phyloP scores from a whole-genome alignment of 2,797 vertebrate genomes.

The Tolypeutes matacus region DNA sequence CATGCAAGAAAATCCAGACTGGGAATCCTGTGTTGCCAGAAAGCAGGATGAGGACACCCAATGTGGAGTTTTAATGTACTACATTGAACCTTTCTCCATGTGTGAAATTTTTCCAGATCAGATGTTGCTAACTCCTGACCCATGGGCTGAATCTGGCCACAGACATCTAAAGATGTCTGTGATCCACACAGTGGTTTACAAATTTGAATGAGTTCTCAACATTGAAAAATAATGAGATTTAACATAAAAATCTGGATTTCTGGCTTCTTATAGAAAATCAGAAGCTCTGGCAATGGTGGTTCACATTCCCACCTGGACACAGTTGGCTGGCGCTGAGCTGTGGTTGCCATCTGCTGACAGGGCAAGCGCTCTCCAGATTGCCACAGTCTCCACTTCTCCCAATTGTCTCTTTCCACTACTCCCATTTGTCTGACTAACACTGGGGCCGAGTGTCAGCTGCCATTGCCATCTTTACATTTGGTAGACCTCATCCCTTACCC shows the following conservation, averaged over 20 bases:
- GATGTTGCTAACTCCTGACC: neutral
- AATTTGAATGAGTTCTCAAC: neutral
- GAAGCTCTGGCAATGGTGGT: neutral
- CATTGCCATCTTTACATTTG: neutral
- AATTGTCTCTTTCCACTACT: neutral
- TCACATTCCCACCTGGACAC: neutral
- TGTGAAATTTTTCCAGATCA: neutral
- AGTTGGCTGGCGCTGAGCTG: neutral
- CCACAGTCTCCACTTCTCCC: neutral
- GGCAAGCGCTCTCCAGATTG: neutral
- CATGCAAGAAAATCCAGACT: accelerated
- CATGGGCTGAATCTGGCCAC: neutral
- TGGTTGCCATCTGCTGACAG: neutral
- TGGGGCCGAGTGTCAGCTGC: neutral
- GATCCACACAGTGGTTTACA: neutral
- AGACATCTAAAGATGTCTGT: neutral
- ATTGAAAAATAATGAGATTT: neutral
- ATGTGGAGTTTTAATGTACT: accelerated
- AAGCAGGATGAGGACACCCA: no score
- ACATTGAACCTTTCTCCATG: neutral
- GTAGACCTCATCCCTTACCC: neutral
- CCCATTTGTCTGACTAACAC: no score
- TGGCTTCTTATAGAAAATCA: neutral
- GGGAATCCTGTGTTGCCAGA: no score
- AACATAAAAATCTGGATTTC: neutral